Evolutionary conservation across 2,888 invertebrate genomes (phyloP).

Genomic region (Adelphocoris suturalis): DNA sequence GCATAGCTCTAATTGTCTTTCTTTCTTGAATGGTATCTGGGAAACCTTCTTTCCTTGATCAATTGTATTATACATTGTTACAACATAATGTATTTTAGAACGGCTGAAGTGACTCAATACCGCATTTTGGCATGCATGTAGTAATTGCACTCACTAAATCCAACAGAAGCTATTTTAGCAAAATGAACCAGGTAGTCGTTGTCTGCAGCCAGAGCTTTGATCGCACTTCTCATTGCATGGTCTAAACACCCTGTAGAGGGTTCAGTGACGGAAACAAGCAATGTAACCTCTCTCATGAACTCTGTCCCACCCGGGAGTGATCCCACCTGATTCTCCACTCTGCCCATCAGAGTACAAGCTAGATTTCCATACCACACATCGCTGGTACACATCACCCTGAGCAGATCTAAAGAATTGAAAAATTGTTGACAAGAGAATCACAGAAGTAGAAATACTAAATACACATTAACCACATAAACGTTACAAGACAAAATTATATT

Average conservation of each 20-base stretch:
- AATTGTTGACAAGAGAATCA: not conserved
- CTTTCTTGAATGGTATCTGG: too few species aligned
- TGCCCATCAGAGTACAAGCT: constrained; percentile 33
- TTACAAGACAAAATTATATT: too few species aligned
- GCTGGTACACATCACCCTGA: not conserved
- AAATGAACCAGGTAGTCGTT: constrained; percentile 43
- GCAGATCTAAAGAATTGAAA: constrained; percentile 42
- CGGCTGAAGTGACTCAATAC: too few species aligned
- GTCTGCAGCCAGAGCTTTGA: constrained; percentile 49
- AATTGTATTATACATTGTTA: too few species aligned
- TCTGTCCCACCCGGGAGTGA: constrained; percentile 22
- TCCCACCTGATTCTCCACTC: constrained; percentile 6
- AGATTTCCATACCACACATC: constrained; percentile 55
- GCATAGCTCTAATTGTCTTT: too few species aligned
- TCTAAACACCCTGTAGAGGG: not conserved
- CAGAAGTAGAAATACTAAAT: too few species aligned
- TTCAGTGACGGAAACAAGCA: not conserved
- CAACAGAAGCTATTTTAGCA: constrained; percentile 37
- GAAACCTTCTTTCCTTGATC: too few species aligned
- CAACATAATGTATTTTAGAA: too few species aligned
- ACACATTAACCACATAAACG: too few species aligned
- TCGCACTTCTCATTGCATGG: not conserved
- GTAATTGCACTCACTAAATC: constrained; percentile 10
- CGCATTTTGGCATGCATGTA: too few species aligned
- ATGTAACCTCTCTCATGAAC: constrained; percentile 33